A percentile compares a stretch with the other conserved stretches of the same genome.
Conservation (phyloP, 2,888 invertebrate species). For the Rapana venosa region DNA sequence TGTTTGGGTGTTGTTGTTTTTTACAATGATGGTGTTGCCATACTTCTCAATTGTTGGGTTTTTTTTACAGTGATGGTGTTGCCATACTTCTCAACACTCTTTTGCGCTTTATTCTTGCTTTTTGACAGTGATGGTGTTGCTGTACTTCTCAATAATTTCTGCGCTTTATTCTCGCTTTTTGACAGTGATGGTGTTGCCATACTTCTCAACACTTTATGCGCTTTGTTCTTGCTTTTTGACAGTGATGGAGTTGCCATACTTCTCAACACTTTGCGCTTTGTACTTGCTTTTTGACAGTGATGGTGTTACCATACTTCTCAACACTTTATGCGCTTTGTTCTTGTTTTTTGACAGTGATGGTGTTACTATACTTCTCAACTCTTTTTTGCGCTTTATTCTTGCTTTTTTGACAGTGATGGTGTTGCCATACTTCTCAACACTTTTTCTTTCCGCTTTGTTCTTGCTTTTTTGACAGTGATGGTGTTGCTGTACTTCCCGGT, state of each 20-base stretch:
- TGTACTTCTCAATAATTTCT: neutral
- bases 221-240: neutral
- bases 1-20: no score
- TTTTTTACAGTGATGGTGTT: neutral
- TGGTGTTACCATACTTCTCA: neutral
- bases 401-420: neutral
- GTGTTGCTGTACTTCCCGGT: conserved; percentile 86
- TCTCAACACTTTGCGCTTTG: neutral
- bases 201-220: neutral
- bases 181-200: neutral
- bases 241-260: neutral
- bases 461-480: conserved; percentile 59
- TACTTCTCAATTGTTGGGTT: neutral
- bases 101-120: no score
- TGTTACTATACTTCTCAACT: neutral
- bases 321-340: no score
- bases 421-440: neutral
- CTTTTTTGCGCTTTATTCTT: neutral
- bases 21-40: no score
- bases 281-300: neutral
- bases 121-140: no score
- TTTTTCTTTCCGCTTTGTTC: neutral
- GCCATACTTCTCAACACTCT: no score
- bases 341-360: neutral
- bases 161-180: neutral